A percentile compares a stretch with the other conserved stretches of the same genome.
phyloP scores from a whole-genome alignment of 2,113 vertebrate species.

The Cacatua alba region DNA sequence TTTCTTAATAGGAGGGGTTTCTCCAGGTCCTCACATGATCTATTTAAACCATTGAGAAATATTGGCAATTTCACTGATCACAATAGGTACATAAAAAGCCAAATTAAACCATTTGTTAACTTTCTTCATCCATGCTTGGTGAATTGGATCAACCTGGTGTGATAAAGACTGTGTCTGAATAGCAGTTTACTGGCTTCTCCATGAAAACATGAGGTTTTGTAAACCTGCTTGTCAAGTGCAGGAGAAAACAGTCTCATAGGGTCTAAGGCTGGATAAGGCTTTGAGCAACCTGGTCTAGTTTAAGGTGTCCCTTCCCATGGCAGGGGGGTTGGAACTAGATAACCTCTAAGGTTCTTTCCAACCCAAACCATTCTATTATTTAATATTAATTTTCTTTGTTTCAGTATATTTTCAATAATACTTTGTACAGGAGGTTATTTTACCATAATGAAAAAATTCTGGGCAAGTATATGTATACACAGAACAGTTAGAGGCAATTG shows the following conservation, averaged over 20 bases:
- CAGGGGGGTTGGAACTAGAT: no score
- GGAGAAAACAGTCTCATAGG: fast-evolving
- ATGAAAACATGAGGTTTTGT: neutral
- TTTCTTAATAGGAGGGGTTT: neutral
- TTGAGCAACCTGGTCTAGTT: no score
- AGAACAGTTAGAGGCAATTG: neutral
- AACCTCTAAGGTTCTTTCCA: no score
- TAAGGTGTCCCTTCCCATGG: no score
- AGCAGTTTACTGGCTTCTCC: neutral
- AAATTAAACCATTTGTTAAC: neutral
- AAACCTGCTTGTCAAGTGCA: neutral
- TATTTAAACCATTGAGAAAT: neutral
- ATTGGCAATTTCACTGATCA: neutral
- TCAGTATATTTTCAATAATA: neutral
- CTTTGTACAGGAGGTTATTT: neutral
- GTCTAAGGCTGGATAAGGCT: neutral
- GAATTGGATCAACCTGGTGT: neutral
- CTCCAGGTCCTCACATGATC: neutral
- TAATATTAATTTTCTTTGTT: neutral
- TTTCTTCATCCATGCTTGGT: no score
- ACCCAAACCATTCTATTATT: neutral
- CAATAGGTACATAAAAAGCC: neutral
- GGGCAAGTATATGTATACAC: fast-evolving
- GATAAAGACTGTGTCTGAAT: neutral
- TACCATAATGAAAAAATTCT: neutral